phyloP scores from a whole-genome alignment of 2,888 invertebrate genomes.

The Trichogramma dendrolimi region DNA sequence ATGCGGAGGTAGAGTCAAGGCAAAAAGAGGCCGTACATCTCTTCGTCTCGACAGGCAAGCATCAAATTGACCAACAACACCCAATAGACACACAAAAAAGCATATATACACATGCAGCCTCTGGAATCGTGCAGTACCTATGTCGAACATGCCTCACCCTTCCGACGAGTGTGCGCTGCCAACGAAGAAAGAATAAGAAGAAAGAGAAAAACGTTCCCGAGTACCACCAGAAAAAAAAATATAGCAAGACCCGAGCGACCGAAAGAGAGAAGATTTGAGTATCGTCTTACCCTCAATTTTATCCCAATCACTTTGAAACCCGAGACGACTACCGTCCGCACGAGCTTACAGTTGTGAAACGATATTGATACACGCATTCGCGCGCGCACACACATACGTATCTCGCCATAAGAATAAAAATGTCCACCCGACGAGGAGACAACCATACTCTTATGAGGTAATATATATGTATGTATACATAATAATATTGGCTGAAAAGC shows the following conservation, averaged over 20 bases:
- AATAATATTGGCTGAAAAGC: too few species aligned
- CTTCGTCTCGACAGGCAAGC: slow-evolving; percentile 32
- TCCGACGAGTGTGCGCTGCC: background rate
- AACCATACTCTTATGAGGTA: slow-evolving; percentile 13
- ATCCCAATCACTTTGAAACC: slow-evolving; percentile 52
- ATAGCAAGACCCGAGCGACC: slow-evolving; percentile 12
- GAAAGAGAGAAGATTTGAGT: slow-evolving; percentile 21
- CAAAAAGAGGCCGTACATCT: slow-evolving; percentile 22
- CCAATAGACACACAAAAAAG: slow-evolving; percentile 2
- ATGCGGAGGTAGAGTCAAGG: slow-evolving; percentile 1
- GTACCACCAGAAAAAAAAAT: slow-evolving; percentile 4
- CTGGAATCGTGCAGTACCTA: slow-evolving; percentile 1
- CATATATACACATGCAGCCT: background rate
- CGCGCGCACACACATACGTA: too few species aligned
- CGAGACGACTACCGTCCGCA: slow-evolving; percentile 39
- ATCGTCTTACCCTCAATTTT: slow-evolving; percentile 52
- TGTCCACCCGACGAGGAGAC: slow-evolving; percentile 10
- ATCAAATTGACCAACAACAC: slow-evolving; percentile 41
- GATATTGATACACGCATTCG: too few species aligned
- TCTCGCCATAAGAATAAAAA: background rate
- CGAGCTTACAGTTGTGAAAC: slow-evolving; percentile 12
- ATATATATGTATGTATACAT: slow-evolving; percentile 1
- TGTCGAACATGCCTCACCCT: slow-evolving; percentile 17
- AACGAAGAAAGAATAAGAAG: background rate
- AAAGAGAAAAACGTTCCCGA: background rate